Evolutionary conservation across 2,888 invertebrate species (phyloP), one percentile per base, ranked within the genome.

Genomic region (Yponomeuta plumbellus): DNA sequence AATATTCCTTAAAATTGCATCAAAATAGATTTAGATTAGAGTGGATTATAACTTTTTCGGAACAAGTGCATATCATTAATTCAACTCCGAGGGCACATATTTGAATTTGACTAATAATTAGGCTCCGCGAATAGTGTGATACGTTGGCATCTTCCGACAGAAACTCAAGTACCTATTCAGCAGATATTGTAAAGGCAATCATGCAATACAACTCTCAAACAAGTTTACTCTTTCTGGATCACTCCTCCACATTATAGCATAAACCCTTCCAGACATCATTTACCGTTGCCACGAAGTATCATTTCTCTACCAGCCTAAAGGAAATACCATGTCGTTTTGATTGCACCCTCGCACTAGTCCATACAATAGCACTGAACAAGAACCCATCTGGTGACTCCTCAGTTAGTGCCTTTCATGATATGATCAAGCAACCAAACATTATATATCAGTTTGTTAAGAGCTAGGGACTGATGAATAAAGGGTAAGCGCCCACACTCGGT

Each of bases 401-500:
- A 17, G 17, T 52, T 11, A 52, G 44, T 52, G 17, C 44, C 8
- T 17, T 13, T 17, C 17, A 17, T 17, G 44, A 3, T 52, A 13
- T 2, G 44, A 52, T 13, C 17, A 3, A 2, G 1, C 44, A 17
- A 52, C 44, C 44, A 17, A 52, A 52, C 2, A 17, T 52, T 13
- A 17, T 17, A 17, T 17, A 17, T 1, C 5, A 52, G 44, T 52
- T 26, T 5, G 5, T 26, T 34, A 10, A 34, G 34, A 34, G 34
- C 6, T 6, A 52, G 44, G 44, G 44, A 52, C 34, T 34, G 10
- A 52, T 11, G 44, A 3, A 52, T 52, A 52, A 52, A 52, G 44
- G 44, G 44, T 52, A 17, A 52, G 44, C 71, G 73, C 74, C 75
- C 79, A 73, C 84, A 77, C 72, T 80, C 83, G 77, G 85, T 52